phyloP scores from a whole-genome alignment of 2,113 vertebrate genomes.

The Pandion haliaetus region DNA sequence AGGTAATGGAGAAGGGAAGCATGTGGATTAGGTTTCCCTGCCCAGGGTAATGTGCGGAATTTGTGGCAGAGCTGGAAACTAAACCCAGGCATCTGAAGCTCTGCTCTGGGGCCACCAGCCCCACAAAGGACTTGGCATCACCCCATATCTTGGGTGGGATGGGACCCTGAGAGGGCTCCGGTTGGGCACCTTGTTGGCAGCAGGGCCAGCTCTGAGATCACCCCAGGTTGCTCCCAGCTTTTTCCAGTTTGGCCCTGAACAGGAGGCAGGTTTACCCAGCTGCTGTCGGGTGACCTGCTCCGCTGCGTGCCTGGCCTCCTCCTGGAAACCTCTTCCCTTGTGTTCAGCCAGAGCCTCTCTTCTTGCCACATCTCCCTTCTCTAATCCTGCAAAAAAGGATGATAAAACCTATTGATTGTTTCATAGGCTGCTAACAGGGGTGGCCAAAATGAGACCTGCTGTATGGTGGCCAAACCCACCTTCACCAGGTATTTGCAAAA shows the following conservation, averaged over 20 bases:
- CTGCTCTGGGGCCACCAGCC: not conserved
- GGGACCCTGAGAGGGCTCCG: accelerated
- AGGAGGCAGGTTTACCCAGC: not conserved
- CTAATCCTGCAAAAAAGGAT: not conserved
- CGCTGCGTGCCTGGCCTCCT: not conserved
- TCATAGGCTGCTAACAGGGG: not conserved
- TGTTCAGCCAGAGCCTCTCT: not conserved
- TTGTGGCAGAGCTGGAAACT: conserved; percentile 9
- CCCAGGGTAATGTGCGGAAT: not conserved
- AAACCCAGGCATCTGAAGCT: not conserved
- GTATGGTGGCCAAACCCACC: not conserved
- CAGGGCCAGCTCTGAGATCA: not conserved
- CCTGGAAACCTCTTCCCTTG: not conserved
- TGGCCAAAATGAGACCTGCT: not conserved
- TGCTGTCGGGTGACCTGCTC: not conserved
- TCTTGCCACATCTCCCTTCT: not conserved
- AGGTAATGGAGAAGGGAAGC: conserved; percentile 11
- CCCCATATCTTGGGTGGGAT: accelerated
- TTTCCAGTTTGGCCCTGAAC: not conserved
- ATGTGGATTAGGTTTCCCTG: not conserved
- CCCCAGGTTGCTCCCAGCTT: not conserved
- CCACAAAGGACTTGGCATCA: not conserved
- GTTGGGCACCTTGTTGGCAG: not conserved
- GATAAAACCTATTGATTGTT: not conserved
- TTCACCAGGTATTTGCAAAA: not conserved